Conservation (phyloP, 1,140 invertebrate genomes). For the Mercenaria mercenaria region DNA sequence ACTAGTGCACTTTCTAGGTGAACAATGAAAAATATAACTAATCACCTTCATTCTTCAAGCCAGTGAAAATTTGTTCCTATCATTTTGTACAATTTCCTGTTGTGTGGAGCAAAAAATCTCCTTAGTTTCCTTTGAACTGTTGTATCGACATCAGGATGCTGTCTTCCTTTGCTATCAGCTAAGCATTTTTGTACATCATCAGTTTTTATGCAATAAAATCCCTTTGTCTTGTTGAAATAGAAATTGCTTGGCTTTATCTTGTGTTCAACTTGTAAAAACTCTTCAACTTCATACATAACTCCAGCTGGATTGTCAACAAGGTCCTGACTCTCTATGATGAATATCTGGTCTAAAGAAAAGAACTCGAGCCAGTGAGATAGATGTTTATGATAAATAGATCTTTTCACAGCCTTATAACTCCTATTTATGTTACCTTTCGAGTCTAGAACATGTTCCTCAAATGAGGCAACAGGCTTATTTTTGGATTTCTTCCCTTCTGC, state of each 20-base stretch:
- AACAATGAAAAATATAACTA: neutral
- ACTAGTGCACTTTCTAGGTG: neutral
- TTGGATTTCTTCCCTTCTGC: conserved; percentile 50
- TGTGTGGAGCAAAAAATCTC: conserved; percentile 95
- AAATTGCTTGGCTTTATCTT: conserved; percentile 93
- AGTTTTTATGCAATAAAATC: conserved; percentile 85
- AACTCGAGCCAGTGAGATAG: conserved; percentile 94
- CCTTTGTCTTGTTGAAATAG: conserved; percentile 83
- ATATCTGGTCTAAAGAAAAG: conserved; percentile 91
- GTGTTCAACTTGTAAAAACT: conserved; percentile 93
- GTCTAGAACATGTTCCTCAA: conserved; percentile 80
- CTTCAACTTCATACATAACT: conserved; percentile 93
- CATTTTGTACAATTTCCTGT: conserved; percentile 84
- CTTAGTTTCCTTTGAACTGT: conserved; percentile 90
- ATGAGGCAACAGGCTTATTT: conserved; percentile 72
- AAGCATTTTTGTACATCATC: conserved; percentile 88
- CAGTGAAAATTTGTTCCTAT: conserved; percentile 72
- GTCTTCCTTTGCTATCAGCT: conserved; percentile 95
- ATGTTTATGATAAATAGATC: conserved; percentile 95
- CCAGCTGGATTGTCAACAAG: conserved; percentile 93
- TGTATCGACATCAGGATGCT: conserved; percentile 93
- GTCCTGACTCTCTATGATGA: conserved; percentile 95
- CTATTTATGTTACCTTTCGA: conserved; percentile 76
- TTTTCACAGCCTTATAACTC: conserved; percentile 89
- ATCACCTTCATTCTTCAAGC: conserved; percentile 12